These are phyloP conservation scores for Cetonia aurata DNA, from an alignment of 2,888 invertebrate genomes.

Conservation along the genomic window DNA sequence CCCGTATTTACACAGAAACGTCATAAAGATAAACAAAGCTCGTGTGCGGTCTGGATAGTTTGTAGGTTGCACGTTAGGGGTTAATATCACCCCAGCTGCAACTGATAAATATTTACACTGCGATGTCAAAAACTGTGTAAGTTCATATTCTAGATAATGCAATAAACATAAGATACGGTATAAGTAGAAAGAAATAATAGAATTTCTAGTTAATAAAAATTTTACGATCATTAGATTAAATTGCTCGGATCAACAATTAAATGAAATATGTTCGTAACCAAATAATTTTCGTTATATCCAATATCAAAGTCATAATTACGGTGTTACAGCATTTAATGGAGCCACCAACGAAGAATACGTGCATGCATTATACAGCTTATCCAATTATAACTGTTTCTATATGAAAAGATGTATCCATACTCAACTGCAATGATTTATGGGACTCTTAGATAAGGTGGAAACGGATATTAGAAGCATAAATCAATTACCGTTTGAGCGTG, in stretches of 20 bases:
- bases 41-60: slow-evolving; percentile 7
- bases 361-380: neutral
- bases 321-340: neutral
- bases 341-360: slow-evolving; percentile 3
- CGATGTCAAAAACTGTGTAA: no score
- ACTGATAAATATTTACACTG: slow-evolving; percentile 7
- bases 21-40: neutral
- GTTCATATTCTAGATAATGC: no score
- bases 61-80: neutral
- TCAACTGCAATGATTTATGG: slow-evolving; percentile 5
- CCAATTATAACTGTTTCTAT: slow-evolving; percentile 17
- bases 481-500: slow-evolving; percentile 1
- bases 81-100: slow-evolving; percentile 11
- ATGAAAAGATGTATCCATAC: neutral
- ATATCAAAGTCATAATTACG: no score
- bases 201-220: no score
- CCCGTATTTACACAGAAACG: slow-evolving; percentile 3
- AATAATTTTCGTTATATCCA: no score
- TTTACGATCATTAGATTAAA: no score
- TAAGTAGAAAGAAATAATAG: no score
- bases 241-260: no score
- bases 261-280: no score
- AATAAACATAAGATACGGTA: no score
- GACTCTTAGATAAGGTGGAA: neutral
- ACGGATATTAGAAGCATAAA: slow-evolving; percentile 15